Base-by-base conservation (phyloP, 1,140 invertebrate genomes). In the Calliopsis andreniformis region DNA sequence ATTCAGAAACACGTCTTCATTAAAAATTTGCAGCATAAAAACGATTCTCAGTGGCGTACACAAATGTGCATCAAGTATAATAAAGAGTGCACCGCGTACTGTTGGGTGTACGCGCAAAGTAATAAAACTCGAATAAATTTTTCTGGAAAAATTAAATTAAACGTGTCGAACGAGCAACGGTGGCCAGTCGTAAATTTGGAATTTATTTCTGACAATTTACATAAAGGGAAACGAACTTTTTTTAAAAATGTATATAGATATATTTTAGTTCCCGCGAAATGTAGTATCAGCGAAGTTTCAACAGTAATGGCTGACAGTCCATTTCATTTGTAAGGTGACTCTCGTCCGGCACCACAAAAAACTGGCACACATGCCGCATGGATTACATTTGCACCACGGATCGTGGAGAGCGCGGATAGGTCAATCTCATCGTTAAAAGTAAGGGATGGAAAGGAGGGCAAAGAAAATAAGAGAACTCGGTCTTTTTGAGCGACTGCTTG, bases 401-500 rank as follows among this genome's bases (percentile, higher is more conserved):
- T 76, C 63, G 53, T 28, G 70, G 47, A 45, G 18, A 47, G 45
- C 66, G 61, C 14, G 53, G 51, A n/a, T 25, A 55, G 80, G 67
- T 78, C 79, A 78, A 67, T 51, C 58, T 72, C 79, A 53, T 82
- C 73, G 72, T 82, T 82, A 82, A 83, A 76, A 83, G 61, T 68
- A 28, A 62, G 72, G 70, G 35, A 30, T 66, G 28, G 45, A 68
- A 63, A 75, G 43, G 25, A 75, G 71, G 56, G 77, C 56, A 49
- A 84, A 83, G 80, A 68, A 83, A 84, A 84, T 84, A 84, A 42
- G 76, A 63, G 78, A 85, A 71, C 47, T 45, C 63, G 66, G 61
- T 63, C 61, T 68, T 80, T 86, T 87, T 83, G 78, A 83, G 76
- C 58, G 76, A 59, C 86, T 87, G 67, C 55, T 87, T 85, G 80